A percentile compares a stretch with the other conserved stretches of the same genome.
Conservation (phyloP, 2,113 vertebrate species). For the Brachyhypopomus gauderio region DNA sequence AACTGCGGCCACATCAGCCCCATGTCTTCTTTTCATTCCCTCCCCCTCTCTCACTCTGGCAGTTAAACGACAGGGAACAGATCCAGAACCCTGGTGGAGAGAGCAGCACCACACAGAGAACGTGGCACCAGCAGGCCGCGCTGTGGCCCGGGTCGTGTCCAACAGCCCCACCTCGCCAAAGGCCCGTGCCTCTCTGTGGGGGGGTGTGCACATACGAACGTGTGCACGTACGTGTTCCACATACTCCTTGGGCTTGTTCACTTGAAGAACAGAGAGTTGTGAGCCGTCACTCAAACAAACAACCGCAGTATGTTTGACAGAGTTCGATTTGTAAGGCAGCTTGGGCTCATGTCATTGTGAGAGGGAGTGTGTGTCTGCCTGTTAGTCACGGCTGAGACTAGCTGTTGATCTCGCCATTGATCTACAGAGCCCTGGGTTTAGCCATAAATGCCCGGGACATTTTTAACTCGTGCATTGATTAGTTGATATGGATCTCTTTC, state of each 20-base stretch:
- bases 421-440: neutral
- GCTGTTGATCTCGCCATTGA: neutral
- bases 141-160: neutral
- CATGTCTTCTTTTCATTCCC: neutral
- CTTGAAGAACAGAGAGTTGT: no score
- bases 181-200: neutral
- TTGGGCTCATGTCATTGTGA: neutral
- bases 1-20: neutral
- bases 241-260: no score
- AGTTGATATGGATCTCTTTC: neutral
- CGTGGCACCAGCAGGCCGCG: neutral
- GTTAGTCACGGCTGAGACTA: neutral
- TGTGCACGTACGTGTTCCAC: no score
- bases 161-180: neutral
- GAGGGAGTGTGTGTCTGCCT: neutral
- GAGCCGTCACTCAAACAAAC: no score
- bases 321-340: neutral
- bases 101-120: conserved; percentile 2
- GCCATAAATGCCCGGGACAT: neutral
- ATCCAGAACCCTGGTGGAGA: conserved; percentile 1
- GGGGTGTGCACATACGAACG: no score
- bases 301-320: no score
- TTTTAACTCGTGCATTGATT: neutral
- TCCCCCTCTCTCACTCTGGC: neutral
- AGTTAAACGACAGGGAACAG: neutral